Base-by-base conservation (phyloP, 2,797 vertebrate genomes). In the Thripadectes ignobilis region DNA sequence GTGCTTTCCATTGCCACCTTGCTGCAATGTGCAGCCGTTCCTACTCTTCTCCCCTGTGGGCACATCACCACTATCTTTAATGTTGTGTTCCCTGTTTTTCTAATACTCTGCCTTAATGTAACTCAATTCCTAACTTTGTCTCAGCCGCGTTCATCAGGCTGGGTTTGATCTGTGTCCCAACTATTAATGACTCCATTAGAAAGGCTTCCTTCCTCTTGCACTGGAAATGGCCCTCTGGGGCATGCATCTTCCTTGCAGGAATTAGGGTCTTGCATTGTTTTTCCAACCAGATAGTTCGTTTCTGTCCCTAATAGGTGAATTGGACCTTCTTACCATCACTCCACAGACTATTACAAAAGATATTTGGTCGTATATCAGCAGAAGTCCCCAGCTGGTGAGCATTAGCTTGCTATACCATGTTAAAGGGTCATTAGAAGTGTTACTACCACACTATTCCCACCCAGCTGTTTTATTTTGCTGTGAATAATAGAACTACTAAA, bases 311-410 rank as follows among this genome's bases (percentile, higher is more conserved):
- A 36, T 20, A 46, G 14, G 6, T 38, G 46, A 30, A 43, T 61
- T 87, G n/a, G 32, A 46, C 51, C 30, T n/a, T 20, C 14, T 71
- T 21, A 36, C 5, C 27, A 30, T 62, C 7, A 13, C 30, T 65
- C 23, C 36, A 43, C 6, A 58, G 32, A 46, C 4, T 11, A 9
- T 17, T 27, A 43, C 38, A 82, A 23, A 66, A 72, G 7, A 5
- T 15, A 34, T 1, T 34, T 67, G 26, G 4, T 73, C 10, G 30
- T 21, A 4, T 8, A 30, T 6, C 4, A 69, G 30, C 49, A 80
- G 3, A 43, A 27, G 2, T 14, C 18, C 27, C 22, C 9, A 38
- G 0, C 10, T 14, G 2, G 4, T 26, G 38, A 62, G 9, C 9
- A 19, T 36, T 21, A 34, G 3, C 29, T 67, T 30, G 7, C 39